Evolutionary conservation across 2,113 vertebrate species (phyloP).

Genomic region (Epinephelus cyanopodus): DNA sequence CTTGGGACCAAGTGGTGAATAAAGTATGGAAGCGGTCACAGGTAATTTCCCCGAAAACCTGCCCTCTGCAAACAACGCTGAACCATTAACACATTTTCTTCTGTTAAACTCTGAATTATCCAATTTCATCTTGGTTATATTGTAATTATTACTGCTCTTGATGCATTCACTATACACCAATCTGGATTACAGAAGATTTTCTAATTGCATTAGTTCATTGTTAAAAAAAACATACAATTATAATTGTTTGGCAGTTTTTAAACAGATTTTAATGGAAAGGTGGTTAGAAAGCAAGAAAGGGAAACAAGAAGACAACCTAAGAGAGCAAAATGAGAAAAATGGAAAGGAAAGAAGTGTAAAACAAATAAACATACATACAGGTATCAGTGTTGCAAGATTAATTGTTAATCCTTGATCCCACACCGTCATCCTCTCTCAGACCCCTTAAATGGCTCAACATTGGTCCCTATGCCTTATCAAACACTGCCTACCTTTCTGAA

Average conservation of each 20-base stretch:
- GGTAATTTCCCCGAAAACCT: slow-evolving; percentile 55
- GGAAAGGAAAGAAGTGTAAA: not conserved
- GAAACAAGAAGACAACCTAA: not conserved
- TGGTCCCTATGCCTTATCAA: not conserved
- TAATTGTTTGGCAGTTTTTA: too few relatives aligned
- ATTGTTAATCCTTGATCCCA: not conserved
- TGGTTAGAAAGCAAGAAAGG: too few relatives aligned
- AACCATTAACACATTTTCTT: not conserved
- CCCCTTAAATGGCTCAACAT: not conserved
- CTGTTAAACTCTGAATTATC: not conserved
- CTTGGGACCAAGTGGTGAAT: slow-evolving; percentile 63
- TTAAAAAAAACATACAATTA: too few relatives aligned
- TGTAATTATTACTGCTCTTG: not conserved
- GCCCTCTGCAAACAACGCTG: not conserved
- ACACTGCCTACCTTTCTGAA: not conserved
- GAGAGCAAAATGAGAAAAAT: not conserved
- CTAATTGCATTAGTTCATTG: too few relatives aligned
- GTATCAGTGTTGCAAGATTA: not conserved
- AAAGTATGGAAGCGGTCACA: slow-evolving; percentile 73
- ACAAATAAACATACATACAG: not conserved
- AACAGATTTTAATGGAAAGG: too few relatives aligned
- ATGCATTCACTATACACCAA: not conserved
- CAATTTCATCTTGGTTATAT: not conserved
- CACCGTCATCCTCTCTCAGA: not conserved
- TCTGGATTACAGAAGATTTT: not conserved